Evolutionary conservation across 2,797 vertebrate genomes (phyloP).

Genomic region (Ceyx erithaca): DNA sequence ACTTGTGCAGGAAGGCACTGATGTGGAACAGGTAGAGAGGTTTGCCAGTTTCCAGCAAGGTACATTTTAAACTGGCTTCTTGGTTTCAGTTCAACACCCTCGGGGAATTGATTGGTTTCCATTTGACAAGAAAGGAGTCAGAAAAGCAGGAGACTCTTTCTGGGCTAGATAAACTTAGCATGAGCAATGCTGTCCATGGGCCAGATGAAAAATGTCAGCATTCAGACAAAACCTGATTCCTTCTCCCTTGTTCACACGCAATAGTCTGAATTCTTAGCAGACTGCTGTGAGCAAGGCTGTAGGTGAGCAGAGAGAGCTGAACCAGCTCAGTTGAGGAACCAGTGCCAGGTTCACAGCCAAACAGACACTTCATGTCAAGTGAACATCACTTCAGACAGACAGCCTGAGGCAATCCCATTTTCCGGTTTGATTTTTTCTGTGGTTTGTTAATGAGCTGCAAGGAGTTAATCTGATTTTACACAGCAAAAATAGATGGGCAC

Average conservation of each 20-base stretch:
- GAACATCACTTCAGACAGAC: not conserved
- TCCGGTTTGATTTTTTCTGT: not conserved
- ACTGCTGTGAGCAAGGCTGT: not conserved
- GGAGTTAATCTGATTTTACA: not conserved
- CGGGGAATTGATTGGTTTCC: constrained; percentile 50
- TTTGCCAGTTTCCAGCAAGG: constrained; percentile 39
- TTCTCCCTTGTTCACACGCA: not conserved
- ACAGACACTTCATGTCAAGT: not conserved
- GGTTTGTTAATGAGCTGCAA: not conserved
- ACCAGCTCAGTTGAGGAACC: not conserved
- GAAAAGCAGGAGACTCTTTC: constrained; percentile 44
- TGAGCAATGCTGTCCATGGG: not conserved
- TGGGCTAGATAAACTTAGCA: not conserved
- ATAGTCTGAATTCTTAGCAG: not conserved
- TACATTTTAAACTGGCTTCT: constrained; percentile 7
- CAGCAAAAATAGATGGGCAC: not conserved
- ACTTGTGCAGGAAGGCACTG: constrained; percentile 52
- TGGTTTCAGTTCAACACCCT: constrained; percentile 46
- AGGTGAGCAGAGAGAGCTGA: not conserved
- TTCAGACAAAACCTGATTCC: not conserved
- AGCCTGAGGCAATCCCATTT: not conserved
- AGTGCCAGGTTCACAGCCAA: not conserved
- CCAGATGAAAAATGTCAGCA: not conserved
- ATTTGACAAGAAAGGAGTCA: constrained; percentile 52
- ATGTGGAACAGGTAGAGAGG: constrained; percentile 52